These are phyloP conservation scores for Torymus auratus DNA, from an alignment of 2,888 invertebrate species.

Conservation along the genomic window DNA sequence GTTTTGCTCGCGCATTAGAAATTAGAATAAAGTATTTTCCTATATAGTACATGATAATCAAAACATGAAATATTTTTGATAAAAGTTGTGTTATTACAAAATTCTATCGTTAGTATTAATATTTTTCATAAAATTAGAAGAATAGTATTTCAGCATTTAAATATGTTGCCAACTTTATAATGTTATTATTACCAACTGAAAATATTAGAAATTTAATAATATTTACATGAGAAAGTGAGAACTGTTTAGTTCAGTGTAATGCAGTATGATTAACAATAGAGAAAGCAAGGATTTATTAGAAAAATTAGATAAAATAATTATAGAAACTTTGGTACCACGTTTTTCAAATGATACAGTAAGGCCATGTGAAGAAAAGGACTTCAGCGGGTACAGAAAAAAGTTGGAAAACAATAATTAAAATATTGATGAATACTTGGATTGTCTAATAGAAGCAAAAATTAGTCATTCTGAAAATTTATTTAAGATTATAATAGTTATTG, in stretches of 20 bases:
- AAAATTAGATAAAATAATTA: slow-evolving; percentile 64
- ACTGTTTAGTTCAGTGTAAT: neutral
- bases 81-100: no score
- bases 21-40: no score
- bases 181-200: no score
- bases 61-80: no score
- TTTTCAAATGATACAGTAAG: slow-evolving; percentile 61
- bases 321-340: slow-evolving; percentile 66
- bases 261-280: slow-evolving; percentile 50
- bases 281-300: slow-evolving; percentile 63
- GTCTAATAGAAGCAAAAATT: slow-evolving; percentile 55
- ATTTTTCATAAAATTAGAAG: no score
- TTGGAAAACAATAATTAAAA: slow-evolving; percentile 67
- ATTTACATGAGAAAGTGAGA: no score
- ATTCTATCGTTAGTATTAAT: no score
- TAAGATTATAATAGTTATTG: slow-evolving; percentile 68
- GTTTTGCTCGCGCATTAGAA: no score
- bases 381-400: slow-evolving; percentile 64
- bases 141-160: no score
- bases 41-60: no score
- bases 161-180: no score
- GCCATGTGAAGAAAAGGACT: slow-evolving; percentile 71
- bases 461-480: slow-evolving; percentile 35
- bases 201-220: no score
- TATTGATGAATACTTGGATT: slow-evolving; percentile 64